phyloP scores from a whole-genome alignment of 2,797 vertebrate species.

The Ataeniobius toweri region DNA sequence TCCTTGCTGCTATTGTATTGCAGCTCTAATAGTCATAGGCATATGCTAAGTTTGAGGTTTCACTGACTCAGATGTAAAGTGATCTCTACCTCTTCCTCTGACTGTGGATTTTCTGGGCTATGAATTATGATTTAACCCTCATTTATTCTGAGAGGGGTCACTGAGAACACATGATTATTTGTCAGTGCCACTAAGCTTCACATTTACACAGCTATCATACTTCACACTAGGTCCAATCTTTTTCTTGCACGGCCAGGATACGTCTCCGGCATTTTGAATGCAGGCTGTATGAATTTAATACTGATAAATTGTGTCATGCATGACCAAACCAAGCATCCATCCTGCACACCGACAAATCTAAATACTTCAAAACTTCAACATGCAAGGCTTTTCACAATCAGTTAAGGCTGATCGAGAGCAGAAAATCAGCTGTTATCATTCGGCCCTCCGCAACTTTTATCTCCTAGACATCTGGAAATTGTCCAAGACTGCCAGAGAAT shows the following conservation, averaged over 20 bases:
- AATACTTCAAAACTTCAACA: conserved; percentile 23
- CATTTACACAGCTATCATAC: conserved; percentile 29
- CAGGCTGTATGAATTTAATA: background rate
- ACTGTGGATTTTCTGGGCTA: conserved; percentile 27
- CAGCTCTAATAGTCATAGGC: conserved; percentile 45
- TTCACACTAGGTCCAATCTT: conserved; percentile 6
- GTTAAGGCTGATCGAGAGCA: conserved; percentile 49
- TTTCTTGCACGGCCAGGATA: background rate
- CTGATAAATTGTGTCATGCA: background rate
- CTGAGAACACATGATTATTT: conserved; percentile 53
- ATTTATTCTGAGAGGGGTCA: conserved; percentile 52
- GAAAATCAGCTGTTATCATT: conserved; percentile 61
- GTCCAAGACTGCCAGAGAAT: conserved; percentile 46
- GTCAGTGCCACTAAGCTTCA: conserved; percentile 54
- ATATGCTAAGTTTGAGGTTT: conserved; percentile 58
- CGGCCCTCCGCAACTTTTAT: conserved; percentile 57
- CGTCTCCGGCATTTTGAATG: background rate
- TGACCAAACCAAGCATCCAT: conserved; percentile 9
- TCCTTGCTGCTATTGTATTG: conserved; percentile 38
- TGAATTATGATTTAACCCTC: conserved; percentile 55
- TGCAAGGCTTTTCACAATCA: conserved; percentile 40
- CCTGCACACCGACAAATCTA: conserved; percentile 22
- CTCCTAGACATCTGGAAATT: conserved; percentile 70
- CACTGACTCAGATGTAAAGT: conserved; percentile 38
- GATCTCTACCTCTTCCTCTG: conserved; percentile 16